Conservation (phyloP, 2,888 invertebrate genomes). For the Troides oblongomaculatus region DNA sequence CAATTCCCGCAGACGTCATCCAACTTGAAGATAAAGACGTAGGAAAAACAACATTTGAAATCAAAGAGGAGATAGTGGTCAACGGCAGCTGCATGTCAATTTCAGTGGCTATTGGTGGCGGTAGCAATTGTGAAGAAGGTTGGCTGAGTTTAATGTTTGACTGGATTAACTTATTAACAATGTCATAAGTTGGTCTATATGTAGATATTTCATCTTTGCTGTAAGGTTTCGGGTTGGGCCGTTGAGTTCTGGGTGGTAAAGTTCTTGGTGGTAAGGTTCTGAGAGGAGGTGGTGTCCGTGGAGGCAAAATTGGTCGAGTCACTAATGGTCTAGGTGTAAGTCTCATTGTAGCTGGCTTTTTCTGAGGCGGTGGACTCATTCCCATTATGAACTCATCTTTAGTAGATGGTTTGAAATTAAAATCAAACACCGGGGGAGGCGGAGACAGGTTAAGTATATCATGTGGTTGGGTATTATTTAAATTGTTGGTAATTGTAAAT, state of each 20-base stretch:
- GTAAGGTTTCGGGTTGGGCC: constrained; percentile 58
- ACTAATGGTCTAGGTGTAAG: constrained; percentile 51
- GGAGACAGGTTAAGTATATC: constrained; percentile 75
- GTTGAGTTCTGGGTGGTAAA: constrained; percentile 53
- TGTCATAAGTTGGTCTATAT: constrained; percentile 65
- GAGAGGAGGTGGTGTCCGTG: constrained; percentile 60
- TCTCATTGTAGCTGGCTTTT: constrained; percentile 52
- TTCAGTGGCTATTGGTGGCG: constrained; percentile 57
- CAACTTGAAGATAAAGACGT: constrained; percentile 69
- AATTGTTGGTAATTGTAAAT: constrained; percentile 53
- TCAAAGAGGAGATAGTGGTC: constrained; percentile 39
- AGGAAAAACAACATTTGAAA: constrained; percentile 64
- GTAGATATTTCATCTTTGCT: constrained; percentile 69
- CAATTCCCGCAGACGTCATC: constrained; percentile 69
- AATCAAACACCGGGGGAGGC: constrained; percentile 70
- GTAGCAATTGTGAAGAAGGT: constrained; percentile 65
- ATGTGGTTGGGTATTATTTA: constrained; percentile 58
- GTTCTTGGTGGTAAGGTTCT: constrained; percentile 62
- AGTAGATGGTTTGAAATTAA: constrained; percentile 66
- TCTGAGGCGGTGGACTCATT: constrained; percentile 76
- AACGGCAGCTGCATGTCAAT: constrained; percentile 45
- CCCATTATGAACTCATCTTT: constrained; percentile 78
- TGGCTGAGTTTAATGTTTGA: constrained; percentile 61
- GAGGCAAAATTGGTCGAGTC: constrained; percentile 54
- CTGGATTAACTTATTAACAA: constrained; percentile 61